Conservation (phyloP, 2,113 vertebrate species). For the Eclectus roratus region DNA sequence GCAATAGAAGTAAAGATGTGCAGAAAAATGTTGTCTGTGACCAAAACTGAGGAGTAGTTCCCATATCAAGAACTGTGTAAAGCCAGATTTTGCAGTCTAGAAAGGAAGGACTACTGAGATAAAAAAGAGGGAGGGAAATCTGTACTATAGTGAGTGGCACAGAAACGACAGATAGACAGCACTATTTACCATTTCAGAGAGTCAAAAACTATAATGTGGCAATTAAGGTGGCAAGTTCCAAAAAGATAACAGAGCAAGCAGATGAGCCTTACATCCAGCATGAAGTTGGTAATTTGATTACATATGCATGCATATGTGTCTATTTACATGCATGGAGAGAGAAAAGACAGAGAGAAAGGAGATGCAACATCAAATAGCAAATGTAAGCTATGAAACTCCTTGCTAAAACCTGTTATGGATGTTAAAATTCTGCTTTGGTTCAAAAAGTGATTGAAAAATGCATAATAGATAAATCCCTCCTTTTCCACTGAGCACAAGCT, state of each 20-base stretch:
- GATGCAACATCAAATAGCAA: too few species aligned
- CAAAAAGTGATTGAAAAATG: not conserved
- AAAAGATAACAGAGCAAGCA: not conserved
- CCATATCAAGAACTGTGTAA: not conserved
- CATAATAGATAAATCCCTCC: not conserved
- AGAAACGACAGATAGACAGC: not conserved
- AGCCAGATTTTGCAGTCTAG: not conserved
- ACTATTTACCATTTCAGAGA: not conserved
- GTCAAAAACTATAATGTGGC: not conserved
- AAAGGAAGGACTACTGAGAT: accelerated
- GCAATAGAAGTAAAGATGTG: not conserved
- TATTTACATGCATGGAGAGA: not conserved
- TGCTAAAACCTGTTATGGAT: not conserved
- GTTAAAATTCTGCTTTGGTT: not conserved
- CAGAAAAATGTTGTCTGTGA: not conserved
- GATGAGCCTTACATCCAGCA: not conserved
- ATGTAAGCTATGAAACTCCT: not conserved
- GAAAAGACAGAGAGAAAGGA: not conserved
- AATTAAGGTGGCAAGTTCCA: not conserved
- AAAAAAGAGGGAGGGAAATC: not conserved
- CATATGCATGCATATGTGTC: too few species aligned
- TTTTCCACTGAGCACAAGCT: not conserved
- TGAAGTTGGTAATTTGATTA: not conserved
- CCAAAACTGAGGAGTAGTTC: not conserved
- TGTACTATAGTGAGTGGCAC: accelerated